phyloP scores from a whole-genome alignment of 2,888 invertebrate species.

The Lasioglossum pauxillum region DNA sequence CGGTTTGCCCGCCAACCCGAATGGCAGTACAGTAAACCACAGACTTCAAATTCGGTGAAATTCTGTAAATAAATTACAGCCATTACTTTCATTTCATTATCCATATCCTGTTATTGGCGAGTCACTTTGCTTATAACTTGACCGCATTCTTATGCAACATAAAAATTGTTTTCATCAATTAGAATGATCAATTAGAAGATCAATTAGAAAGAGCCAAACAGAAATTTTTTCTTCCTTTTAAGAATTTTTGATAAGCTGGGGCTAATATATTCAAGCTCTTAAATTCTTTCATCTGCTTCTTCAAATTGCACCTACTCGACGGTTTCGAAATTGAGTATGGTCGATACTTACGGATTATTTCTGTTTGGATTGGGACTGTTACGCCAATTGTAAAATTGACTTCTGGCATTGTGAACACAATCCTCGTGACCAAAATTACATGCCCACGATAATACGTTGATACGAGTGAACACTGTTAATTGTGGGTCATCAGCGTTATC shows the following conservation, averaged over 20 bases:
- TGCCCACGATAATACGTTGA: constrained; percentile 90
- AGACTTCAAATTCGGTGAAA: constrained; percentile 92
- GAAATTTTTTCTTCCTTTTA: background rate
- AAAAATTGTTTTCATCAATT: background rate
- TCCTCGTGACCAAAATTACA: constrained; percentile 91
- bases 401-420: constrained; percentile 90
- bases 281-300: background rate
- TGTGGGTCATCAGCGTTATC: constrained; percentile 88
- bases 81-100: background rate
- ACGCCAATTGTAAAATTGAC: constrained; percentile 92
- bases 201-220: no score
- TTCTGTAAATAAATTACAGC: constrained; percentile 85
- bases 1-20: constrained; percentile 91
- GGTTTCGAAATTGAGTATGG: background rate
- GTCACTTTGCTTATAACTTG: background rate
- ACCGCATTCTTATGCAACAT: background rate
- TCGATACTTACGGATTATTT: constrained; percentile 89
- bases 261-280: no score
- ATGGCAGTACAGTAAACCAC: constrained; percentile 96
- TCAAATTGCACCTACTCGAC: background rate
- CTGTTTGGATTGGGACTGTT: constrained; percentile 89
- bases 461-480: constrained; percentile 89
- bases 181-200: background rate
- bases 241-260: background rate
- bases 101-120: background rate